These are phyloP conservation scores for Agelastica alni DNA, from an alignment of 2,888 invertebrate genomes.

Conservation along the genomic window DNA sequence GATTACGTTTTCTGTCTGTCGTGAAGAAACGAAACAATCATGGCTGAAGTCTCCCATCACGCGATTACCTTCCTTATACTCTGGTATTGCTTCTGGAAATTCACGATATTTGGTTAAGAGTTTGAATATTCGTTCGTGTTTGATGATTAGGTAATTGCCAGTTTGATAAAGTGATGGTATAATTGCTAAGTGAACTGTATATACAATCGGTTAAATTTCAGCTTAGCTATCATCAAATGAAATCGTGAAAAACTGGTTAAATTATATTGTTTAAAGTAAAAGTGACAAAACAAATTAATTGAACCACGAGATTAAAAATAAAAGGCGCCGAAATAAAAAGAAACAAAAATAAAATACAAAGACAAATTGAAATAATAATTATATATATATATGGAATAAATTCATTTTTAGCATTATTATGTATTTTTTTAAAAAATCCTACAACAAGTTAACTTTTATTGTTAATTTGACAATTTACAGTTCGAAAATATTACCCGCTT, in stretches of 20 bases:
- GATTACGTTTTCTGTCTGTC: conserved; percentile 31
- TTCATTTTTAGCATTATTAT: too few species aligned
- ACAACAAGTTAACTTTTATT: too few species aligned
- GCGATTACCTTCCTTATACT: conserved; percentile 16
- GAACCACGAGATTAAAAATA: background rate
- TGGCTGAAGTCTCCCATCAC: conserved; percentile 22
- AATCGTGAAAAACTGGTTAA: too few species aligned
- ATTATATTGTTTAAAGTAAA: too few species aligned
- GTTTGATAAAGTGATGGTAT: conserved; percentile 22
- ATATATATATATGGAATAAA: too few species aligned
- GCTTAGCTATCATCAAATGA: too few species aligned
- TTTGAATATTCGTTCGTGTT: conserved; percentile 17
- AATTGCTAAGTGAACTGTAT: conserved; percentile 13
- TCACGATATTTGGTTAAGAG: conserved; percentile 22
- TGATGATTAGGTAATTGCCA: conserved; percentile 26
- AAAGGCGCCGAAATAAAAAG: background rate
- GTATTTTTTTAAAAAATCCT: too few species aligned
- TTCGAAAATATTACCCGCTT: too few species aligned
- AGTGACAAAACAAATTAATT: background rate
- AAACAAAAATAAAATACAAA: too few species aligned
- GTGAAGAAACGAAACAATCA: conserved; percentile 29
- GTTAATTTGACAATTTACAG: too few species aligned
- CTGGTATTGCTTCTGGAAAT: conserved; percentile 10
- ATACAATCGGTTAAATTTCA: too few species aligned
- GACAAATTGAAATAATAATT: too few species aligned